Evolutionary conservation across 2,797 vertebrate species (phyloP).

Genomic region (Galaxias olidus): DNA sequence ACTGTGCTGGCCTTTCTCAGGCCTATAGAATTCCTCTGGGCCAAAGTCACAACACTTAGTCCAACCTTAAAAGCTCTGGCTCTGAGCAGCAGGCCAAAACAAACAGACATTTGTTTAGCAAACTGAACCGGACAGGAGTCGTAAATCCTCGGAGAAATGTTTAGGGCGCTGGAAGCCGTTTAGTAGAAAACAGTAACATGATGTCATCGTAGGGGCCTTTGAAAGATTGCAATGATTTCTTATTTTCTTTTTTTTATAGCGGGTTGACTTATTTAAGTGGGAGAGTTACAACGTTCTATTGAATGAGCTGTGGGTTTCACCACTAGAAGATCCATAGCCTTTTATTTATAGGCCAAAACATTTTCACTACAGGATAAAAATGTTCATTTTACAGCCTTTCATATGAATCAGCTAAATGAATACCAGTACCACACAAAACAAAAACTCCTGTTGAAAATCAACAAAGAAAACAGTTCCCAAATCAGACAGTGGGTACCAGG

Average conservation of each 20-base stretch:
- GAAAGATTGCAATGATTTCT: not conserved
- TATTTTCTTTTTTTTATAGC: not conserved
- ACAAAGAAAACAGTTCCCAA: conserved; percentile 37
- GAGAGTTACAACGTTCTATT: not conserved
- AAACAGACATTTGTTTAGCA: conserved; percentile 67
- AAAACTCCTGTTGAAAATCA: conserved; percentile 12
- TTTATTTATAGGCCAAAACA: too few species aligned
- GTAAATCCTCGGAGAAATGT: conserved; percentile 51
- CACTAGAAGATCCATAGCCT: too few species aligned
- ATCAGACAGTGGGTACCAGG: not conserved
- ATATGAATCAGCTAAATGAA: too few species aligned
- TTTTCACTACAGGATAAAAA: too few species aligned
- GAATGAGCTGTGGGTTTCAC: not conserved
- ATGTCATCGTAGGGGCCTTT: not conserved
- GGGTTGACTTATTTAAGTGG: conserved; percentile 10
- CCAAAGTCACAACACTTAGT: conserved; percentile 42
- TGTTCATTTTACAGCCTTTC: too few species aligned
- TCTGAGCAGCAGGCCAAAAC: conserved; percentile 62
- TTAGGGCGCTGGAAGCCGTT: conserved; percentile 23
- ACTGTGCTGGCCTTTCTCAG: conserved; percentile 41
- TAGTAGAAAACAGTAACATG: conserved; percentile 8
- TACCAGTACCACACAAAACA: not conserved
- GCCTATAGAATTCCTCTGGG: conserved; percentile 49
- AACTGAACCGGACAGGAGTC: conserved; percentile 42
- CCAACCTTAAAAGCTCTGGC: conserved; percentile 33